Conservation (phyloP, 2,888 invertebrate species). For the Oegoconia quadripuncta region DNA sequence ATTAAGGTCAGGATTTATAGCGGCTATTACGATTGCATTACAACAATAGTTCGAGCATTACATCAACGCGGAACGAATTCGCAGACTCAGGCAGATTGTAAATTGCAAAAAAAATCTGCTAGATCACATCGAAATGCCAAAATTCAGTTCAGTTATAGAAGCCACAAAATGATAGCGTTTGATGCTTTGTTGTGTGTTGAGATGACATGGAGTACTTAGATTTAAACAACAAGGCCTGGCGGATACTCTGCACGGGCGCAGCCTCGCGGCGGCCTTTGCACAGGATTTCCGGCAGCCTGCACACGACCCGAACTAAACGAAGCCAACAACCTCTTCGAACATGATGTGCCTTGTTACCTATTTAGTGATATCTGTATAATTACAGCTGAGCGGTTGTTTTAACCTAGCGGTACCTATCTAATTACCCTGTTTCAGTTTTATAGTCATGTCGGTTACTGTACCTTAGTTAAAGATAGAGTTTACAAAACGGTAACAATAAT, state of each 20-base stretch:
- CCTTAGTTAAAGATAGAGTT: too few relatives aligned
- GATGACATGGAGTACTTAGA: slow-evolving; percentile 15
- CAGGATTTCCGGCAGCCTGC: slow-evolving; percentile 72
- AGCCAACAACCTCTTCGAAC: slow-evolving; percentile 33
- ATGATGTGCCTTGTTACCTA: slow-evolving; percentile 27
- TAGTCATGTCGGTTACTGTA: too few relatives aligned
- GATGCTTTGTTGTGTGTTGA: neutral
- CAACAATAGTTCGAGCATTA: neutral
- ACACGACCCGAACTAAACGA: slow-evolving; percentile 44
- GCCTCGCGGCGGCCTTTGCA: slow-evolving; percentile 61
- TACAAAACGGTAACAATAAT: too few relatives aligned
- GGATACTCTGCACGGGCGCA: slow-evolving; percentile 36
- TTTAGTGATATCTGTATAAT: slow-evolving; percentile 2
- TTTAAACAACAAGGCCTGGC: slow-evolving; percentile 33
- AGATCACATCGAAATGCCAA: neutral
- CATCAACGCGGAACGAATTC: neutral
- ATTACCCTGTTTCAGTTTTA: too few relatives aligned
- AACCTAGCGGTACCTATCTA: too few relatives aligned
- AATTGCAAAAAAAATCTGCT: neutral
- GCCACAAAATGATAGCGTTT: neutral
- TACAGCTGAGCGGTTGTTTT: neutral
- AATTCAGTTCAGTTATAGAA: neutral
- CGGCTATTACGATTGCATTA: too few relatives aligned
- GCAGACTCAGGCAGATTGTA: too few relatives aligned
- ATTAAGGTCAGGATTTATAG: too few relatives aligned